Base-by-base conservation (phyloP, 2,888 invertebrate species). In the Agrotis exclamationis region DNA sequence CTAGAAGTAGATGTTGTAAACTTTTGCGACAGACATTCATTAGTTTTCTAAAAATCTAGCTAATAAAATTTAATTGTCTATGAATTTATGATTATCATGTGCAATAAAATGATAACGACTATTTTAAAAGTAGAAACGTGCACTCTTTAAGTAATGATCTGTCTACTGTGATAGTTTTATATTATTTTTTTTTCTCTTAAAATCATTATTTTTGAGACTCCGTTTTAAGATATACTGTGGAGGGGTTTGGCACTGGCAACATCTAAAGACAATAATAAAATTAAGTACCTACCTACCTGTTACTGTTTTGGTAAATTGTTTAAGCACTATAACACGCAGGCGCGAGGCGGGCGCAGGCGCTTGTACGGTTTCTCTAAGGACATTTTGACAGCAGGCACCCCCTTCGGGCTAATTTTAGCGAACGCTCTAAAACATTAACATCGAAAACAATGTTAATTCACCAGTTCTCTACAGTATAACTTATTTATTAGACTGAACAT, bases 121-220 rank as follows among this genome's bases (percentile, higher is more conserved):
- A 69, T 65, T 76, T 70, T 80, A 70, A 73, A 75, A 82, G 70
- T 80, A 79, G 75, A 76, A 85, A 67, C 56, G 64, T 76, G 78
- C 79, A 80, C 79, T 70, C 70, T 80, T 83, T 60, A 77, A 73
- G 63, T 75, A 80, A 86, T 70, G 86, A 90, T 89, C 89, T 90
- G 89, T 88, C 80, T 84, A 86, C 88, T 89, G 89, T 89, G 89
- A 89, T 89, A 88, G 86, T 77, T 79, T 51, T 74, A 74, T 63
- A 79, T 81, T 47, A 74, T 76, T 67, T 54, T 76, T 67, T 54
- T 58, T 63, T 72, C 56, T 53, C 63, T 74, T 78, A 22, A 58
- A 63, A 28, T 59, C 58, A 51, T 62, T 65, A 56, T 63, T 67
- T 63, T 72, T 50, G 71, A 57, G 20, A 33, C 56, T 53, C 62